These are phyloP conservation scores for Lypha dubia DNA, from an alignment of 2,888 invertebrate species.

Conservation along the genomic window DNA sequence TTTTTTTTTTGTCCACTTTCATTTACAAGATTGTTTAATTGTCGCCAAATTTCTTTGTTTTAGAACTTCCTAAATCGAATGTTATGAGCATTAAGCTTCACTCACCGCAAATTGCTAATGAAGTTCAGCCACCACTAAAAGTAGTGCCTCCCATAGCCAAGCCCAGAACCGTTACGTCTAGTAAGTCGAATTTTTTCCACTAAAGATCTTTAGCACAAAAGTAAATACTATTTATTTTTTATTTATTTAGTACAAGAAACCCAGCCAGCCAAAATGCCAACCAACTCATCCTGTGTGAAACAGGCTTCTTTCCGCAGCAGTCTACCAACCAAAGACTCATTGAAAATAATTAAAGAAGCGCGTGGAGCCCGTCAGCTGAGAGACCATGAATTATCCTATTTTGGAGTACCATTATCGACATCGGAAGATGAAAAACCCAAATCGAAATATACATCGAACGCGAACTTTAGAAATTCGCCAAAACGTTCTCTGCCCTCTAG, in stretches of 20 bases:
- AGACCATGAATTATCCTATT: conserved; percentile 86
- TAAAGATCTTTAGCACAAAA: neutral
- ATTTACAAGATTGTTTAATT: neutral
- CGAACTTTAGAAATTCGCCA: conserved; percentile 67
- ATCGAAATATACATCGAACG: conserved; percentile 68
- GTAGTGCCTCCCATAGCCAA: conserved; percentile 80
- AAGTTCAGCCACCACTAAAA: conserved; percentile 67
- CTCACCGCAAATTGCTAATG: conserved; percentile 76
- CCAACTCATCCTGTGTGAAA: conserved; percentile 68
- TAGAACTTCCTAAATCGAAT: conserved; percentile 82
- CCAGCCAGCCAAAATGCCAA: conserved; percentile 50
- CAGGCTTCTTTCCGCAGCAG: conserved; percentile 54
- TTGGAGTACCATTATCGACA: conserved; percentile 83
- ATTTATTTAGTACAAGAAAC: conserved; percentile 56
- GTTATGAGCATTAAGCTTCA: conserved; percentile 82
- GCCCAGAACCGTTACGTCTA: conserved; percentile 76
- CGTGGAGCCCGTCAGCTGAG: conserved; percentile 84
- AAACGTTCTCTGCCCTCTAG: conserved; percentile 76
- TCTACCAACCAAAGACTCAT: conserved; percentile 75
- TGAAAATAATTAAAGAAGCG: conserved; percentile 81
- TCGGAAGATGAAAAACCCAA: conserved; percentile 68
- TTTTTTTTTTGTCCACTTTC: neutral
- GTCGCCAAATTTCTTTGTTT: conserved; percentile 30
- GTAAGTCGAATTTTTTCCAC: too few relatives aligned
- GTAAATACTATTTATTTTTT: neutral